Evolutionary conservation across 92 coral and sea anemone species (phyloP).

Genomic region (Palythoa caribaeorum): DNA sequence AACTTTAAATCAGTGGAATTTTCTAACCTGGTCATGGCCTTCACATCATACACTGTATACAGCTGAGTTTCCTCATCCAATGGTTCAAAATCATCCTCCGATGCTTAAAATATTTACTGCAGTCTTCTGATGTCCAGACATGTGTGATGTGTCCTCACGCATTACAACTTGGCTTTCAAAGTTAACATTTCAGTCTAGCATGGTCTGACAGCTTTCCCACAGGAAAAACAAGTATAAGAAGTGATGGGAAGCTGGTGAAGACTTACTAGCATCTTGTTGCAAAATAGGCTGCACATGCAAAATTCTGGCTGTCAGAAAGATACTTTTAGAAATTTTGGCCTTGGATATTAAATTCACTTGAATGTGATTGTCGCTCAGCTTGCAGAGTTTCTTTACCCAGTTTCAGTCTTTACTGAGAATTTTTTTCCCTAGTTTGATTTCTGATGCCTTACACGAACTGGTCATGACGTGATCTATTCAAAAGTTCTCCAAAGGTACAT

Average conservation of each 20-base stretch:
- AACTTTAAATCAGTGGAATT: no score
- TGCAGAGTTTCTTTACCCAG: conserved; percentile 55
- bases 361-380: conserved; percentile 48
- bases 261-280: conserved; percentile 12
- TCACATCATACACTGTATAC: no score
- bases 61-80: no score
- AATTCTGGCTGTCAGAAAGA: conserved; percentile 4
- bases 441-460: conserved; percentile 66
- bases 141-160: no score
- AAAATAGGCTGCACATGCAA: neutral
- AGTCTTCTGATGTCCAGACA: no score
- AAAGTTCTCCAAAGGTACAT: conserved; percentile 62
- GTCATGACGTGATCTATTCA: conserved; percentile 62
- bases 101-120: no score
- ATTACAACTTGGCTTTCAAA: no score
- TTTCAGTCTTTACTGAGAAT: conserved; percentile 56
- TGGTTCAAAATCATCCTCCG: no score
- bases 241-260: conserved; percentile 7
- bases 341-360: conserved; percentile 39
- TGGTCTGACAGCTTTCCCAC: no score
- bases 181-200: no score
- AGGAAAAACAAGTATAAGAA: neutral
- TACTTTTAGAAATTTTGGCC: neutral
- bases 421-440: conserved; percentile 61
- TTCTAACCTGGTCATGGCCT: no score